phyloP scores from a whole-genome alignment of 2,888 invertebrate genomes.

The Himalopsyche tibetana region DNA sequence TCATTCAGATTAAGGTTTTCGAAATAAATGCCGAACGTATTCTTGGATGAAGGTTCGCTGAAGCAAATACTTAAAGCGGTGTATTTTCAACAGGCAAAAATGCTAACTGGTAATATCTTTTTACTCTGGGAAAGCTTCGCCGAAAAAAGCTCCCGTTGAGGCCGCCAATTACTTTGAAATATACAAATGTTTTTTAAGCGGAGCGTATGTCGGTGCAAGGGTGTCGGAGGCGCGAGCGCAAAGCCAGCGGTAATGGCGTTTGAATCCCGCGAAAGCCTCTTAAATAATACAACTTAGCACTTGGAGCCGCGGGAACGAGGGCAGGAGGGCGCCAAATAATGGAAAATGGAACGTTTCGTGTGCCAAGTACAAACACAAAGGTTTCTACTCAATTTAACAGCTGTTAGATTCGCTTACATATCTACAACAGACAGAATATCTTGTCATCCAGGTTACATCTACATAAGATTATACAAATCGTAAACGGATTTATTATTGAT shows the following conservation, averaged over 20 bases:
- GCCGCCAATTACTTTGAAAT: constrained; percentile 34
- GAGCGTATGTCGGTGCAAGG: background rate
- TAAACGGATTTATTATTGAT: too few relatives aligned
- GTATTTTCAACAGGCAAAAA: constrained; percentile 18
- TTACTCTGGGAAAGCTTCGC: background rate
- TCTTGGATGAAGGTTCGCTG: background rate
- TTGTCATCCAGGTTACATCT: too few relatives aligned
- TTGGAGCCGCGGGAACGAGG: constrained; percentile 28
- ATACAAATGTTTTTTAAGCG: constrained; percentile 44
- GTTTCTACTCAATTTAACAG: constrained; percentile 43
- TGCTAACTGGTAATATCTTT: constrained; percentile 20
- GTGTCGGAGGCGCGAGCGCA: constrained; percentile 18
- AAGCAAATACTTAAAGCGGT: constrained; percentile 11
- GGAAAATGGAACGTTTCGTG: constrained; percentile 51
- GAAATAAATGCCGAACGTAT: background rate
- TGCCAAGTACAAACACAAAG: background rate
- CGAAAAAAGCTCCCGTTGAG: constrained; percentile 4
- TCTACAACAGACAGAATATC: too few relatives aligned
- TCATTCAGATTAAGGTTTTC: constrained; percentile 16
- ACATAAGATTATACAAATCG: too few relatives aligned
- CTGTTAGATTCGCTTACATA: too few relatives aligned
- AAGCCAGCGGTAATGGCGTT: constrained; percentile 55
- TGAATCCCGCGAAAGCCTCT: constrained; percentile 59
- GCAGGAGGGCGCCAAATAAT: constrained; percentile 52
- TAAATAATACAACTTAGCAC: constrained; percentile 49